Percentiles rank a stretch among this genome's conserved stretches.
Conservation (phyloP, 2,888 invertebrate genomes). For the Oscheius sp. region DNA sequence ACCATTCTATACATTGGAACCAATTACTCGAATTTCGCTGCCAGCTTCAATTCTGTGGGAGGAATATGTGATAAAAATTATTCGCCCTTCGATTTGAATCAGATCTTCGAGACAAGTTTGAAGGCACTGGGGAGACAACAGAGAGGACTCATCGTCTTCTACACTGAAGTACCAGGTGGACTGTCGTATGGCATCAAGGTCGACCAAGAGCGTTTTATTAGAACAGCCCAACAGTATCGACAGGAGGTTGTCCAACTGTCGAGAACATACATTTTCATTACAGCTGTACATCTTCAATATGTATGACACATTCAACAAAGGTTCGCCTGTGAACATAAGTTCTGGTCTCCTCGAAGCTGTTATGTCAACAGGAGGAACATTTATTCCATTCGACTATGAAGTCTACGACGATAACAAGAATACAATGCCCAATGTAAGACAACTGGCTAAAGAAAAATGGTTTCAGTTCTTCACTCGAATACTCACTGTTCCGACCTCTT, state of each 20-base stretch:
- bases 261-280: not conserved
- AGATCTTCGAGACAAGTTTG: not conserved
- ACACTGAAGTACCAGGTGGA: not conserved
- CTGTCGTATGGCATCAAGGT: not conserved
- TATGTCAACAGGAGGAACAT: conserved; percentile 24
- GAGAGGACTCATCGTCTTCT: conserved; percentile 19
- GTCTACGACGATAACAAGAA: no score
- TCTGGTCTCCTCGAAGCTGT: not conserved
- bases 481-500: not conserved
- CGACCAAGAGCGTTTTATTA: not conserved
- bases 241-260: conserved; percentile 3
- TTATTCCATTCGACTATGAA: not conserved
- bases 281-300: conserved; percentile 18
- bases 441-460: not conserved
- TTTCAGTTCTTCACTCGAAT: not conserved
- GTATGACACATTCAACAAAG: not conserved
- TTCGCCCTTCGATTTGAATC: conserved; percentile 4
- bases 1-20: conserved; percentile 12
- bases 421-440: no score
- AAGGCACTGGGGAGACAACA: conserved; percentile 18
- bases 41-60: not conserved
- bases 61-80: not conserved
- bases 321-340: not conserved
- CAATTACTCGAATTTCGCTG: not conserved
- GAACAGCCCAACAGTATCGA: conserved; percentile 11